A percentile compares a stretch with the other conserved stretches of the same genome.
Conservation (phyloP, 2,797 vertebrate genomes). For the Iguana delicatissima region DNA sequence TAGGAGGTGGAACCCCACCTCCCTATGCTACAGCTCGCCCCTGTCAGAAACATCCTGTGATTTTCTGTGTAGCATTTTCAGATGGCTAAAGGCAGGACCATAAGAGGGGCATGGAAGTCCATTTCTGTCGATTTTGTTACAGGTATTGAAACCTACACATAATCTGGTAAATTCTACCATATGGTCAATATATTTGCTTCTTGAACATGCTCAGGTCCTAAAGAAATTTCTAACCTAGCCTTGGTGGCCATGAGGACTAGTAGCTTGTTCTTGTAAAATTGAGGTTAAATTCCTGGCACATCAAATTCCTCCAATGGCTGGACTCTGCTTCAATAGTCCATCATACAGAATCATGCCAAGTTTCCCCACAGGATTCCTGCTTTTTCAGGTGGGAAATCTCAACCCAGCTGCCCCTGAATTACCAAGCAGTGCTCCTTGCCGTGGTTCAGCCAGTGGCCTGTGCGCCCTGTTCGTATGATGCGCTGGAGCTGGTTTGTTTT, state of each 20-base stretch:
- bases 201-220: no score
- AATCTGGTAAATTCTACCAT: neutral
- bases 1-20: no score
- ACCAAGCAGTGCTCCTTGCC: slow-evolving; percentile 96
- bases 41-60: neutral
- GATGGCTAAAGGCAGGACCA: neutral
- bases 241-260: neutral
- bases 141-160: no score
- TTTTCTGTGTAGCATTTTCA: neutral
- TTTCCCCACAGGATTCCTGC: neutral
- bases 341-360: neutral
- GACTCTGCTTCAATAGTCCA: neutral
- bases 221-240: neutral
- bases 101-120: no score
- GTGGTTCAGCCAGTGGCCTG: slow-evolving; percentile 94
- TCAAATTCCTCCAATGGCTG: neutral
- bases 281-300: neutral
- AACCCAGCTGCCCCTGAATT: neutral
- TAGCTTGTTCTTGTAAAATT: neutral
- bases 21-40: neutral
- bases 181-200: neutral
- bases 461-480: slow-evolving; percentile 93
- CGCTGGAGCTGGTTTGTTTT: slow-evolving; percentile 96
- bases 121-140: no score
- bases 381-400: neutral